Base-by-base conservation (phyloP, 1,140 invertebrate genomes). In the Drosophila hydei region DNA sequence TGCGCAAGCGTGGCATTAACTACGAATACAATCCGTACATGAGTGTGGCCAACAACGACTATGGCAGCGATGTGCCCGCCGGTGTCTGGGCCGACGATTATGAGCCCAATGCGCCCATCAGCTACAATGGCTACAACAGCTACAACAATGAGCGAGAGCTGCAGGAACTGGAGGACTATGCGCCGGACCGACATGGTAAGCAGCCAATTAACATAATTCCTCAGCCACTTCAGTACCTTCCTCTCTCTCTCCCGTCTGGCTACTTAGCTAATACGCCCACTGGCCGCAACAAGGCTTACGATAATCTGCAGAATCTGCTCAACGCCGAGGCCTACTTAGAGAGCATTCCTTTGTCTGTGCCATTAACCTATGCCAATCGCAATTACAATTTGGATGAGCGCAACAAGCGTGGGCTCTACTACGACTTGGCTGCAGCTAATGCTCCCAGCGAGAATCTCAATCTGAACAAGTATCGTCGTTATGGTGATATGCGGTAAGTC, bases 1-100 rank as follows among this genome's bases (percentile, higher is more conserved):
- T 91, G 75, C 90, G 76, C 56, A 91, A 91, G 47, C 87, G 89
- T 45, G 89, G 89, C 47, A 76, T 91, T n/a, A 90, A 84, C 65
- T 77, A 87, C 16, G 79, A 77, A 30, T 90, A 75, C 52, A 90
- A 79, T 75, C 80, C 79, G 14, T 89, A 76, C 65, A 54, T 69
- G 42, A 23, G 58, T 16, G 61, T 72, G 14, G 43, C 38, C 23
- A 50, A 33, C 42, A 58, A 67, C 27, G 70, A 73, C 40, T 78
- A 73, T 42, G 63, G 65, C 43, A 71, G 55, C 43, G 76, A 76
- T 55, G 63, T 80, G 27, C 80, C 78, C 52, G 67, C 36, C 9
- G 79, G 81, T 3, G 50, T 79, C 38, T 87, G 81, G 81, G 43
- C 75, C 4, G 88, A 91, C 27, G 90, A 91, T 33, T 77, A 89